These are phyloP conservation scores for Leucozona laternaria DNA, from an alignment of 2,888 invertebrate genomes.

Conservation along the genomic window DNA sequence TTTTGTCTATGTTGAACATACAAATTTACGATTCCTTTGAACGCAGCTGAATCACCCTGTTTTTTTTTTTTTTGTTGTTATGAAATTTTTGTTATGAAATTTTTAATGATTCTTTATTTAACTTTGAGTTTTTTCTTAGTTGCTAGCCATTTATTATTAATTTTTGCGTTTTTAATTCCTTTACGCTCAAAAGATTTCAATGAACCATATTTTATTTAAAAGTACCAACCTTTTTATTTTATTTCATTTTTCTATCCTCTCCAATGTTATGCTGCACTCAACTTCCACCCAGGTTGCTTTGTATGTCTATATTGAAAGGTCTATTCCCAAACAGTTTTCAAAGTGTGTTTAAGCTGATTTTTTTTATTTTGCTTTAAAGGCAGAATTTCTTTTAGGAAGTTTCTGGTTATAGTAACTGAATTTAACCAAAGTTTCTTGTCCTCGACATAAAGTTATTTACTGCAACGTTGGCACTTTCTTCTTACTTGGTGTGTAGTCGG, in stretches of 20 bases:
- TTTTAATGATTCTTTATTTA: not conserved
- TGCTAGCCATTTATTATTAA: not conserved
- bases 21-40: not conserved
- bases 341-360: not conserved
- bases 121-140: not conserved
- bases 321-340: not conserved
- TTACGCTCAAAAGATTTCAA: not conserved
- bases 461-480: not conserved
- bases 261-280: not conserved
- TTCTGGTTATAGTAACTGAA: conserved; percentile 1
- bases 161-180: not conserved
- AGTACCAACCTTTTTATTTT: not conserved
- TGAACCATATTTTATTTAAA: not conserved
- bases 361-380: not conserved
- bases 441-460: conserved; percentile 9
- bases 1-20: too few species aligned
- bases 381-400: not conserved
- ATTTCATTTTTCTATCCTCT: not conserved
- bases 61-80: too few species aligned
- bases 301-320: not conserved
- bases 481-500: not conserved
- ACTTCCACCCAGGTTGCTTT: not conserved
- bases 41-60: not conserved
- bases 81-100: too few species aligned
- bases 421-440: conserved; percentile 13